Percentiles rank a stretch among this genome's conserved stretches.
Evolutionary conservation across 2,888 invertebrate genomes (phyloP).

Genomic region (Vandiemenella viatica): DNA sequence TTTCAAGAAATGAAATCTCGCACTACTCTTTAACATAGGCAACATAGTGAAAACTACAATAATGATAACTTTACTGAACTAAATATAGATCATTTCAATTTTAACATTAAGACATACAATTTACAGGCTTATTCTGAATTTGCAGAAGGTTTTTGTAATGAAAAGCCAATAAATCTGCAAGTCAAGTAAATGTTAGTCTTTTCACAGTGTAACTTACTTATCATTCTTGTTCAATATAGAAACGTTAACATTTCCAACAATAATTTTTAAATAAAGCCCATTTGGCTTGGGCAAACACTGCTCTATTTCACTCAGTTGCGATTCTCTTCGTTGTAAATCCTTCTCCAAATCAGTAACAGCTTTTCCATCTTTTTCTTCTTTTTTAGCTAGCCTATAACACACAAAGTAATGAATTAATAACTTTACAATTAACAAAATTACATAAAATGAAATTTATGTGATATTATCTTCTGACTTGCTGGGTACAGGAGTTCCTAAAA

Average conservation of each 20-base stretch:
- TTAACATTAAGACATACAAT: too few species aligned
- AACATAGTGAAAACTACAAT: too few species aligned
- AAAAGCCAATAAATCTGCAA: not conserved
- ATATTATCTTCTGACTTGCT: not conserved
- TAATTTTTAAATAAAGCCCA: conserved; percentile 83
- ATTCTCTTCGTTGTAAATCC: conserved; percentile 67
- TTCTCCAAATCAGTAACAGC: conserved; percentile 42
- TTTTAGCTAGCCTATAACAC: not conserved
- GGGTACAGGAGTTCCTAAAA: too few species aligned
- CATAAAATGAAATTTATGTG: not conserved
- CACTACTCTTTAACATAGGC: too few species aligned
- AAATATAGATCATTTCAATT: too few species aligned
- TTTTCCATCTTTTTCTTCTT: conserved; percentile 29
- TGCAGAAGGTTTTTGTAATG: too few species aligned
- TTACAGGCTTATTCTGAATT: too few species aligned
- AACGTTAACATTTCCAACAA: conserved; percentile 93
- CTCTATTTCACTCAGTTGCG: conserved; percentile 80
- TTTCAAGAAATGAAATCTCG: too few species aligned
- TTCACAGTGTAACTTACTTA: too few species aligned
- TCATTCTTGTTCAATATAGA: conserved; percentile 93
- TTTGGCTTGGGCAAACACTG: conserved; percentile 82
- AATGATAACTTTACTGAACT: too few species aligned
- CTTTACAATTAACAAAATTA: conserved; percentile 1
- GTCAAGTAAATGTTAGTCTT: not conserved
- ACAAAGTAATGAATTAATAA: conserved; percentile 9